Evolutionary conservation across 2,113 vertebrate species (phyloP).

Genomic region (Chaenogobius annularis): DNA sequence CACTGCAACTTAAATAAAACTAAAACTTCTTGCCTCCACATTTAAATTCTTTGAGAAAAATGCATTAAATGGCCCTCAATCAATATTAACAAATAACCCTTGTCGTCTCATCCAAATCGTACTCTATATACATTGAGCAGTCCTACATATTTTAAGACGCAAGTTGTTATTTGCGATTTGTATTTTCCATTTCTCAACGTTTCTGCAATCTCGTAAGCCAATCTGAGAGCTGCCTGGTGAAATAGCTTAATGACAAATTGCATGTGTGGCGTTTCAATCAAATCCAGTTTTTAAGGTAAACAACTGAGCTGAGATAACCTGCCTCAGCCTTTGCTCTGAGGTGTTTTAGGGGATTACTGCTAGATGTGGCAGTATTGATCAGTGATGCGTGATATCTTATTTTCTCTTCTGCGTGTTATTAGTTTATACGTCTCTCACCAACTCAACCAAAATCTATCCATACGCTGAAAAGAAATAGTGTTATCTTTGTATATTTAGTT

Average conservation of each 20-base stretch:
- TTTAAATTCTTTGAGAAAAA: not conserved
- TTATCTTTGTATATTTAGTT: no score
- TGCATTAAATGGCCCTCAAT: not conserved
- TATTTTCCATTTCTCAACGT: not conserved
- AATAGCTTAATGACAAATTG: constrained; percentile 28
- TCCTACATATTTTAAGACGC: not conserved
- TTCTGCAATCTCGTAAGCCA: constrained; percentile 14
- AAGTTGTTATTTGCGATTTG: not conserved
- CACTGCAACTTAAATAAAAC: no score
- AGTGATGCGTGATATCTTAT: constrained; percentile 68
- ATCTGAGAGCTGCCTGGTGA: constrained; percentile 26
- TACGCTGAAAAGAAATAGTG: no score
- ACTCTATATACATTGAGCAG: not conserved
- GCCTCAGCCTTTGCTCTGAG: constrained; percentile 29
- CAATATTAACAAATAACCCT: not conserved
- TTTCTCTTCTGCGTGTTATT: constrained; percentile 37
- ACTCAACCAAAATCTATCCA: not conserved
- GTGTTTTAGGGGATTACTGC: constrained; percentile 59
- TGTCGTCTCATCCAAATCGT: not conserved
- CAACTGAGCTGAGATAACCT: constrained; percentile 36
- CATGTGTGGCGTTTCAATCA: not conserved
- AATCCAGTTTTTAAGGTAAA: constrained; percentile 39
- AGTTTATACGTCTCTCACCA: constrained; percentile 12
- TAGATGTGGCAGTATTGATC: constrained; percentile 62
- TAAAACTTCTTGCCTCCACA: no score